Conservation (phyloP, 1,140 invertebrate species). For the Nixonia krombeini region DNA sequence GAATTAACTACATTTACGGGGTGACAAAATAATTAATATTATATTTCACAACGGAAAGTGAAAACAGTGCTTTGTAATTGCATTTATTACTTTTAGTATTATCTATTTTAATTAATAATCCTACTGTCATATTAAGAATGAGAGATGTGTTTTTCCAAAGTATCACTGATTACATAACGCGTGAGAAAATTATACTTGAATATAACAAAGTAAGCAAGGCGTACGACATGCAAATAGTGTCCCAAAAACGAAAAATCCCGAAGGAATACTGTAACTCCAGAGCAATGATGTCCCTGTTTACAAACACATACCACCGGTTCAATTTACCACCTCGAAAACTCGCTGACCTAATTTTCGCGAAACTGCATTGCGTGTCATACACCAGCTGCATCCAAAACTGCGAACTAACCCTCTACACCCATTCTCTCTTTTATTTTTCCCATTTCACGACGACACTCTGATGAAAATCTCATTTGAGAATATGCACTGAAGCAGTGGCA, state of each 20-base stretch:
- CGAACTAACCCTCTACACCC: conserved; percentile 21
- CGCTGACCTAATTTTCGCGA: conserved; percentile 57
- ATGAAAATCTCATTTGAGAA: conserved; percentile 28
- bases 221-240: no score
- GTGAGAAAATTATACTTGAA: no score
- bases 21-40: no score
- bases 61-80: no score
- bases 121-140: no score
- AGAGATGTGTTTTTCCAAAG: no score
- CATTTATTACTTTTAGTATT: no score
- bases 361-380: conserved; percentile 58
- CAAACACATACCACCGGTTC: conserved; percentile 11
- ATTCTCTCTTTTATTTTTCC: conserved; percentile 10
- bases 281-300: conserved; percentile 22
- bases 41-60: no score
- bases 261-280: conserved; percentile 18
- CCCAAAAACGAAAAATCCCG: conserved; percentile 24
- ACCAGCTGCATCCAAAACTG: conserved; percentile 52
- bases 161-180: no score
- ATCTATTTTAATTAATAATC: no score
- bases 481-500: conserved; percentile 7
- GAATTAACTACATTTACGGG: no score
- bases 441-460: conserved; percentile 11
- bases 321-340: conserved; percentile 50
- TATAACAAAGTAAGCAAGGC: no score